phyloP scores from a whole-genome alignment of 2,113 vertebrate species.

The Oceanodroma tethys region DNA sequence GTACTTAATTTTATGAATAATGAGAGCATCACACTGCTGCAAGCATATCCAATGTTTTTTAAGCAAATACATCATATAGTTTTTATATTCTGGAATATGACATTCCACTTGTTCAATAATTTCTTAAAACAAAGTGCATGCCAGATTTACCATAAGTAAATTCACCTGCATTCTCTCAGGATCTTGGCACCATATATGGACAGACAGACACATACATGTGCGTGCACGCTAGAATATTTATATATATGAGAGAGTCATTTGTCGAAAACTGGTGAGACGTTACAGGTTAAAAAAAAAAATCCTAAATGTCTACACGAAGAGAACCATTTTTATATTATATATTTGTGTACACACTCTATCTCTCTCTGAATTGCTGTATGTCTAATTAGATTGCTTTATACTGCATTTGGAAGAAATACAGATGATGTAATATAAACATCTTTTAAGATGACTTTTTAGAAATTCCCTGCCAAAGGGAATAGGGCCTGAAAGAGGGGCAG shows the following conservation, averaged over 20 bases:
- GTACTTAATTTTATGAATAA: background rate
- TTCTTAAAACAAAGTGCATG: background rate
- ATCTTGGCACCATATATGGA: background rate
- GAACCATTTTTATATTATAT: background rate
- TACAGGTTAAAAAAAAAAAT: background rate
- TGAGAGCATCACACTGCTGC: background rate
- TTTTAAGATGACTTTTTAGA: background rate
- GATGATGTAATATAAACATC: background rate
- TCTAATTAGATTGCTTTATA: background rate
- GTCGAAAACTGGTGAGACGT: background rate
- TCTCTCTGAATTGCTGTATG: background rate
- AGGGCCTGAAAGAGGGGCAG: background rate
- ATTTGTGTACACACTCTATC: background rate
- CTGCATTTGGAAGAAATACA: background rate
- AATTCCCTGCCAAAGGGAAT: background rate
- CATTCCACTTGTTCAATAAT: conserved; percentile 15
- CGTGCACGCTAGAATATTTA: background rate
- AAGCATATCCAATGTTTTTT: background rate
- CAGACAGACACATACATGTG: background rate
- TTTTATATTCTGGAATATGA: background rate
- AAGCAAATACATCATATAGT: background rate
- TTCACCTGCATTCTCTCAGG: background rate
- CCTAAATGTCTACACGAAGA: background rate
- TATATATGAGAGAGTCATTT: background rate
- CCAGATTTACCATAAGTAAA: background rate